Evolutionary conservation across 1,140 invertebrate genomes (phyloP).

Genomic region (Dermatophagoides farinae): DNA sequence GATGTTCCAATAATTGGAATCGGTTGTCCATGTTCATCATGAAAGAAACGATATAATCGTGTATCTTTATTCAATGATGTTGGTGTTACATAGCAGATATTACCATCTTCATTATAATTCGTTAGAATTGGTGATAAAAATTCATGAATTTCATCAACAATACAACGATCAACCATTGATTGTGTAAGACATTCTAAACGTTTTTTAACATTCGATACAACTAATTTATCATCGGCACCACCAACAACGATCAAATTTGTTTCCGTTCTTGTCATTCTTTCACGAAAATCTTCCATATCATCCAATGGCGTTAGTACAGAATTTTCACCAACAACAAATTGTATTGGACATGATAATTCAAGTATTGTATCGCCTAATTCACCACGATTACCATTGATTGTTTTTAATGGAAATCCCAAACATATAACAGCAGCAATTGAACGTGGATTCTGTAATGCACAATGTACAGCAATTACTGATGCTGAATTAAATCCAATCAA

Average conservation of each 20-base stretch:
- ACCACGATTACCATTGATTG: constrained; percentile 50
- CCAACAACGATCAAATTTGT: constrained; percentile 58
- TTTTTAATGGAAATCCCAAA: constrained; percentile 54
- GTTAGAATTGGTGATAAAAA: constrained; percentile 13
- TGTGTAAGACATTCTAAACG: constrained; percentile 53
- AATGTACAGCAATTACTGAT: constrained; percentile 37
- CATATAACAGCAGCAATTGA: constrained; percentile 49
- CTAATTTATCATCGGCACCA: constrained; percentile 50
- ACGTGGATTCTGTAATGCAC: constrained; percentile 8
- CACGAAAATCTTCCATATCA: constrained; percentile 51
- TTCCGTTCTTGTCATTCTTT: constrained; percentile 45
- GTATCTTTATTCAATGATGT: too few species aligned
- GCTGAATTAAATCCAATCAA: constrained; percentile 54
- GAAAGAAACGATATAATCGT: too few species aligned
- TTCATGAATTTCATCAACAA: constrained; percentile 25
- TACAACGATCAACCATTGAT: constrained; percentile 53
- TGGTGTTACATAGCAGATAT: background rate
- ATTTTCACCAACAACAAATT: constrained; percentile 61
- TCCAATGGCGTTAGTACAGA: constrained; percentile 39
- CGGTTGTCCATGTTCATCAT: too few species aligned
- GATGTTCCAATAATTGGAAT: too few species aligned
- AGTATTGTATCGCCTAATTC: constrained; percentile 52
- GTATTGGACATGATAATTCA: constrained; percentile 46
- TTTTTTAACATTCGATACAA: constrained; percentile 46
- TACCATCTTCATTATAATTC: background rate